Evolutionary conservation across 2,888 invertebrate species (phyloP).

Genomic region (Anthrax anthrax): DNA sequence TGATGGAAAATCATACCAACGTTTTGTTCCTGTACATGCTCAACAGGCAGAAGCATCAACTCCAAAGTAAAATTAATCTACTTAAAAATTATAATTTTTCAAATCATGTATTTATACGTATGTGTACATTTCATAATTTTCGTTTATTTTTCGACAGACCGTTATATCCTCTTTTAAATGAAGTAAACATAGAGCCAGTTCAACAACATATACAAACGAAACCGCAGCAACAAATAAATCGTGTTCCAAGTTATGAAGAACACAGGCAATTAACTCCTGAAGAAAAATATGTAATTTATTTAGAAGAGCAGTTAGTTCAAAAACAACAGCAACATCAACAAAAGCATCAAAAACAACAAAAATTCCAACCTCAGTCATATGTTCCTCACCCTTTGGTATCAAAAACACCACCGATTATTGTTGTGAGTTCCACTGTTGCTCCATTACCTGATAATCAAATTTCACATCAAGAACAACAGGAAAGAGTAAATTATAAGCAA

Average conservation of each 20-base stretch:
- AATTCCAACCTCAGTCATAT: slow-evolving; percentile 2
- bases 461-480: background rate
- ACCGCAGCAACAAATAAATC: slow-evolving; percentile 6
- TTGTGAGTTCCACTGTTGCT: background rate
- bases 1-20: slow-evolving; percentile 6
- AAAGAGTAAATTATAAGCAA: background rate
- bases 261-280: slow-evolving; percentile 23
- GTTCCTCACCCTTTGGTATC: background rate
- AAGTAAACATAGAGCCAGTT: background rate
- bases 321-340: slow-evolving; percentile 17
- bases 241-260: background rate
- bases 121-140: background rate
- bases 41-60: background rate
- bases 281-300: slow-evolving; percentile 30
- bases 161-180: slow-evolving; percentile 1
- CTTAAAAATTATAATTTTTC: no score
- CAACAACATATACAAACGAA: background rate
- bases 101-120: no score
- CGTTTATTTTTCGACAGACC: background rate
- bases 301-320: slow-evolving; percentile 27
- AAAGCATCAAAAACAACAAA: slow-evolving; percentile 10
- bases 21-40: background rate
- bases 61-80: background rate
- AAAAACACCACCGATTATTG: background rate
- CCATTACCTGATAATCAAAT: background rate